phyloP scores from a whole-genome alignment of 1,140 invertebrate genomes.

The Neodiprion pinetum region DNA sequence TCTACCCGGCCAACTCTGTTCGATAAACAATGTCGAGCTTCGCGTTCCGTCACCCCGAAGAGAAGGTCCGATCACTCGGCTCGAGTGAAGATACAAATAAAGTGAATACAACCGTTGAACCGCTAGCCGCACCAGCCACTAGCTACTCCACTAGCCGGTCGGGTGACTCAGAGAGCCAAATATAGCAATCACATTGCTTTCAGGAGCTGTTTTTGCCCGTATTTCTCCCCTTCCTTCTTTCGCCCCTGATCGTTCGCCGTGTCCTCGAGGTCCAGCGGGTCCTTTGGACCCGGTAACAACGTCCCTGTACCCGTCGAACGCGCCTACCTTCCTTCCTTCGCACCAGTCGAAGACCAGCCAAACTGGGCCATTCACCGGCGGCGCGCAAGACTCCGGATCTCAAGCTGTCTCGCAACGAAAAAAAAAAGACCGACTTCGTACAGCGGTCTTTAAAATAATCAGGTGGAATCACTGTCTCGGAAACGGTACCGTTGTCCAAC shows the following conservation, averaged over 20 bases:
- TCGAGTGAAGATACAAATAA: background rate
- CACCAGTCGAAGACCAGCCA: background rate
- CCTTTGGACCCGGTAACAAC: background rate
- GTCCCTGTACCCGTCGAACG: background rate
- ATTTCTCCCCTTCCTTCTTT: background rate
- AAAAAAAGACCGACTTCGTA: background rate
- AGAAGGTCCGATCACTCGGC: background rate
- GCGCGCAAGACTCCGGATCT: background rate
- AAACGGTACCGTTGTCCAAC: too few relatives aligned
- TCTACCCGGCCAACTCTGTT: too few relatives aligned
- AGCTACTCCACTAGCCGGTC: background rate
- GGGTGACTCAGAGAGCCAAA: constrained; percentile 36
- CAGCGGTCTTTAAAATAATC: too few relatives aligned
- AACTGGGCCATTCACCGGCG: background rate
- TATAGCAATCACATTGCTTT: constrained; percentile 29
- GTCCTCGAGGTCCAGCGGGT: background rate
- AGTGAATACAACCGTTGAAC: background rate
- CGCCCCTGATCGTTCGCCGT: background rate
- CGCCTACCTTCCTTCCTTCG: background rate
- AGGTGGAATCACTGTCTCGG: too few relatives aligned
- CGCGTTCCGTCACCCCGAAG: too few relatives aligned
- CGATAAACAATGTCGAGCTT: too few relatives aligned
- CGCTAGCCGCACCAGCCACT: background rate
- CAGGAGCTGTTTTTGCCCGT: constrained; percentile 3
- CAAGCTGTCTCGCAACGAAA: background rate